A percentile compares a stretch with the other conserved stretches of the same genome.
Conservation (phyloP, 2,888 invertebrate genomes). For the Lordiphosa fenestrarum region DNA sequence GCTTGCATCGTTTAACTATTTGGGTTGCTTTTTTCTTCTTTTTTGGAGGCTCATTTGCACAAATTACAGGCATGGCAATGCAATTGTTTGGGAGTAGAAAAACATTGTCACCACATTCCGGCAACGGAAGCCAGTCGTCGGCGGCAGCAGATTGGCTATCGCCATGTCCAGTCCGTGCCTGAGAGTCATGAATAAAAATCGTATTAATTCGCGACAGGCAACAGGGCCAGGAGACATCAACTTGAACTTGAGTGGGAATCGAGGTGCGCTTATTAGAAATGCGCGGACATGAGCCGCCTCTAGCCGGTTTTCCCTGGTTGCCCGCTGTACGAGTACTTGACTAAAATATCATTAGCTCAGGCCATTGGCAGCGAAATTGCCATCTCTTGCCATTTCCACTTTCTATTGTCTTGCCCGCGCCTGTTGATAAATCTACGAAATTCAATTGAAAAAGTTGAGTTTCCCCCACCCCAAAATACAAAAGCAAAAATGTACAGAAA, state of each 20-base stretch:
- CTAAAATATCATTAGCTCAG: constrained; percentile 36
- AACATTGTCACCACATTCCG: constrained; percentile 74
- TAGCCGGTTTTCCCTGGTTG: constrained; percentile 5
- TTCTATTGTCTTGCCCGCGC: constrained; percentile 53
- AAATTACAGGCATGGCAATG: constrained; percentile 72
- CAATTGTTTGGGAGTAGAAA: constrained; percentile 52
- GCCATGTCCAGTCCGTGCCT: constrained; percentile 13
- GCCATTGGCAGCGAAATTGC: constrained; percentile 9
- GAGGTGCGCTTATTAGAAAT: constrained; percentile 61
- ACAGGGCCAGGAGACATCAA: constrained; percentile 35
- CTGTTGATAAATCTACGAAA: constrained; percentile 59
- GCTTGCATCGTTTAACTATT: constrained; percentile 55
- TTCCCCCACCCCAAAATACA: constrained; percentile 27
- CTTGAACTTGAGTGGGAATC: constrained; percentile 54
- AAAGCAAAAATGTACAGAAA: too few species aligned
- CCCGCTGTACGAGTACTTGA: constrained; percentile 51
- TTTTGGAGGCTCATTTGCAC: constrained; percentile 73
- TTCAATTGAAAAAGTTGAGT: constrained; percentile 56
- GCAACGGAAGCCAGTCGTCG: constrained; percentile 65
- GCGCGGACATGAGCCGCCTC: constrained; percentile 56
- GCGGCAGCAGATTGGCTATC: constrained; percentile 64
- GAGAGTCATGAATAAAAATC: constrained; percentile 70
- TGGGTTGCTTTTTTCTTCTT: constrained; percentile 3
- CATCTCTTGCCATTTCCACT: constrained; percentile 44
- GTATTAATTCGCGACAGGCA: constrained; percentile 65